A percentile compares a stretch with the other conserved stretches of the same genome.
Conservation (phyloP, 2,888 invertebrate genomes). For the Drosophila birchii region DNA sequence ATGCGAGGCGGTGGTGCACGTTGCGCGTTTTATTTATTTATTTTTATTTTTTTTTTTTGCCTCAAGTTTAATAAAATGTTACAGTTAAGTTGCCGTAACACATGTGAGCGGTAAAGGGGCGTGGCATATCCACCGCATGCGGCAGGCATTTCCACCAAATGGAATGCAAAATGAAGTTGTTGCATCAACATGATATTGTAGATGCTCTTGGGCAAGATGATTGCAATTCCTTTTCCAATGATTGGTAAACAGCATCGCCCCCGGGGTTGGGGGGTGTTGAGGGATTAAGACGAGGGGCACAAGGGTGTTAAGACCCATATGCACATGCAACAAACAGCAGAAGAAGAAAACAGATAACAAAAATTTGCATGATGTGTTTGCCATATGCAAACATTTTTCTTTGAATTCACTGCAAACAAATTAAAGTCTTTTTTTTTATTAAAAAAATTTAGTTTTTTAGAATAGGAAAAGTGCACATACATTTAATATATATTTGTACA, state of each 20-base stretch:
- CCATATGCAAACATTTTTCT: conserved; percentile 72
- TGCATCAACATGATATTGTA: conserved; percentile 21
- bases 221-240: conserved; percentile 76
- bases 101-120: conserved; percentile 25
- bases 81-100: conserved; percentile 69
- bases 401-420: conserved; percentile 51
- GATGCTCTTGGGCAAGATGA: conserved; percentile 63
- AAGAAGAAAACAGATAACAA: conserved; percentile 8
- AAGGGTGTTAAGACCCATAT: conserved; percentile 25
- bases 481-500: neutral
- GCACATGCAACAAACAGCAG: conserved; percentile 40
- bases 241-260: conserved; percentile 72
- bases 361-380: conserved; percentile 71
- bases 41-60: neutral
- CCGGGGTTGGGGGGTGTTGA: conserved; percentile 9
- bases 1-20: conserved; percentile 24
- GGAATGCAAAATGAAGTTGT: conserved; percentile 65
- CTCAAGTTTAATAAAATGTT: conserved; percentile 78
- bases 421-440: neutral
- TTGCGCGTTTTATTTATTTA: conserved; percentile 42
- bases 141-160: conserved; percentile 52
- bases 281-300: neutral
- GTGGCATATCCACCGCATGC: conserved; percentile 39
- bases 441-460: neutral
- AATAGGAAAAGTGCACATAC: neutral